Conservation (phyloP, 2,888 invertebrate genomes). For the Busseola fusca region DNA sequence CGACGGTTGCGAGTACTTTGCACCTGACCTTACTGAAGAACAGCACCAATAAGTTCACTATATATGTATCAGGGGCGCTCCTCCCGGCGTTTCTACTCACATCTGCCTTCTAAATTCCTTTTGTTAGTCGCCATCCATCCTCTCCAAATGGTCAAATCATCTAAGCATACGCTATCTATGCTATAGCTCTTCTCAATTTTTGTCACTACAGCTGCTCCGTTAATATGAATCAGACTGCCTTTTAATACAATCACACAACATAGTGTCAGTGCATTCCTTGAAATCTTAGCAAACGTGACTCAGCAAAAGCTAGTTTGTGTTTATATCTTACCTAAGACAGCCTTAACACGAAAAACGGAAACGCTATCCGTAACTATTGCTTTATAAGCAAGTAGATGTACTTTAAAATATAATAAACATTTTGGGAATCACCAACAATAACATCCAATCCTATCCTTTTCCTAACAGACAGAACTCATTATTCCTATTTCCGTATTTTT, state of each 20-base stretch:
- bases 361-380: background rate
- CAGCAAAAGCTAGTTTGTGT: background rate
- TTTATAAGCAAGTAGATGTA: constrained; percentile 37
- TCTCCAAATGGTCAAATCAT: background rate
- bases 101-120: background rate
- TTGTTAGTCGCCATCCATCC: background rate
- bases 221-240: background rate
- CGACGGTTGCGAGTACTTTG: too few relatives aligned
- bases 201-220: too few relatives aligned
- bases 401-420: constrained; percentile 59
- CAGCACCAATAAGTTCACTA: too few relatives aligned
- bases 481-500: constrained; percentile 63
- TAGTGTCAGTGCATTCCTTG: constrained; percentile 4
- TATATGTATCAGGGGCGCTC: too few relatives aligned
- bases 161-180: background rate
- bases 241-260: background rate
- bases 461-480: constrained; percentile 63
- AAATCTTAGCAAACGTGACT: background rate
- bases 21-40: background rate
- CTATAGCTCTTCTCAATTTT: too few relatives aligned
- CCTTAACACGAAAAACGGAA: constrained; percentile 14
- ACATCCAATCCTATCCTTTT: constrained; percentile 57
- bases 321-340: background rate
- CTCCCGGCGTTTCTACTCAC: background rate
- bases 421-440: constrained; percentile 57